phyloP scores from a whole-genome alignment of 2,888 invertebrate species.

The Nomada hirtipes region DNA sequence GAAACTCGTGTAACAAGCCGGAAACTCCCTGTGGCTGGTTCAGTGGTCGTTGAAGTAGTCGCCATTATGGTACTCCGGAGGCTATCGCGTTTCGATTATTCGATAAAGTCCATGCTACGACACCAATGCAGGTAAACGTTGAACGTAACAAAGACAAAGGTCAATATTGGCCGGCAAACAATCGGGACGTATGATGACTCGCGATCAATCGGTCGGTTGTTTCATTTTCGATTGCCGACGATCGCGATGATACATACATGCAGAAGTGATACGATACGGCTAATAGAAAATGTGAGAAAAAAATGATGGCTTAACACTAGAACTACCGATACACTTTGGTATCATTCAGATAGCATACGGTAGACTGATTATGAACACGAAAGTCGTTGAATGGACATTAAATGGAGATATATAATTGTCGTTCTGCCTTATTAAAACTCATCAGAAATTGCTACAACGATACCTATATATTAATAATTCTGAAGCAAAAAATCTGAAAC shows the following conservation, averaged over 20 bases:
- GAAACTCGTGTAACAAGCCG: not conserved
- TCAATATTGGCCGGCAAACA: constrained; percentile 18
- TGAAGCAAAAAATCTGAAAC: no score
- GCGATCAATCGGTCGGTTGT: constrained; percentile 24
- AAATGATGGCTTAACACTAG: no score
- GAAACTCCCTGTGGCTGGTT: constrained; percentile 9
- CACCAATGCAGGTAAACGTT: constrained; percentile 7
- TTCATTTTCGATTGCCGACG: not conserved
- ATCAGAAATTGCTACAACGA: no score
- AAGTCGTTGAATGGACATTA: no score
- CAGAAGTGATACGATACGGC: not conserved
- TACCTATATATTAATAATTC: no score
- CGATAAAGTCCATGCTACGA: constrained; percentile 5
- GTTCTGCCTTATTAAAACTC: no score
- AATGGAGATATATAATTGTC: no score
- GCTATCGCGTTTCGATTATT: constrained; percentile 26
- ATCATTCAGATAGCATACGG: no score
- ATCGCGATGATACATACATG: not conserved
- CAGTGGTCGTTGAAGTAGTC: not conserved
- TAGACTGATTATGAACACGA: no score
- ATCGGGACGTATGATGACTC: constrained; percentile 14
- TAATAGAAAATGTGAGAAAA: not conserved
- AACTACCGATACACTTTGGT: no score
- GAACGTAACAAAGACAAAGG: constrained; percentile 15
- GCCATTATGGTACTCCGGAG: not conserved